Evolutionary conservation across 2,113 vertebrate species (phyloP).

Genomic region (Micronisus gabar): DNA sequence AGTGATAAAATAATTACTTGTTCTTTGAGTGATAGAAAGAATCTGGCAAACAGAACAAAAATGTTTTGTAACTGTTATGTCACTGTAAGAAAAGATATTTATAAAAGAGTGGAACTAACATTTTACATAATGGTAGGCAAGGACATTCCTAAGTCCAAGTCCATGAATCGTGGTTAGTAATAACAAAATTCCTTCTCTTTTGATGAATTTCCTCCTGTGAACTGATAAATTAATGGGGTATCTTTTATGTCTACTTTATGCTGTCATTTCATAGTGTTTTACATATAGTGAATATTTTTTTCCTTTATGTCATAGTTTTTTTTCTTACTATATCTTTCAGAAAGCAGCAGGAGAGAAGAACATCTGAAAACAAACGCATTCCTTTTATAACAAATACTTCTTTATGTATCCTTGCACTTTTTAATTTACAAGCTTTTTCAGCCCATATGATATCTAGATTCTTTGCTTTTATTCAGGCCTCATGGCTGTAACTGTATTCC

Average conservation of each 20-base stretch:
- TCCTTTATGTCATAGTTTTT: background rate
- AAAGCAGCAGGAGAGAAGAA: background rate
- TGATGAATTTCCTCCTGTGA: background rate
- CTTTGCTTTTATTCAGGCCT: background rate
- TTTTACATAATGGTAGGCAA: slow-evolving; percentile 36
- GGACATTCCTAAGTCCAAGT: background rate
- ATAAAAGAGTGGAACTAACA: background rate
- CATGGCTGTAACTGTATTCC: background rate
- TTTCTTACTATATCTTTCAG: background rate
- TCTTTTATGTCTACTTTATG: background rate
- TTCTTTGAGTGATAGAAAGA: background rate
- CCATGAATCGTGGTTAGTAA: background rate
- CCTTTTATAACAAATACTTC: background rate
- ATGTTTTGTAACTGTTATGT: slow-evolving; percentile 17
- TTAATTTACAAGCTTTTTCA: background rate
- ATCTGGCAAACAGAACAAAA: background rate
- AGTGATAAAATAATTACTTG: slow-evolving; percentile 3
- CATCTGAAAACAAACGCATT: background rate
- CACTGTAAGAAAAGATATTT: slow-evolving; percentile 18
- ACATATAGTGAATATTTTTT: background rate
- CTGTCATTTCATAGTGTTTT: background rate
- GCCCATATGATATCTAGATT: background rate
- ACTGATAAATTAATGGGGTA: background rate
- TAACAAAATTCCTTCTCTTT: background rate
- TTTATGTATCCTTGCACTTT: background rate